Base-by-base conservation (phyloP, 2,797 vertebrate species). In the Diplodus sargus region DNA sequence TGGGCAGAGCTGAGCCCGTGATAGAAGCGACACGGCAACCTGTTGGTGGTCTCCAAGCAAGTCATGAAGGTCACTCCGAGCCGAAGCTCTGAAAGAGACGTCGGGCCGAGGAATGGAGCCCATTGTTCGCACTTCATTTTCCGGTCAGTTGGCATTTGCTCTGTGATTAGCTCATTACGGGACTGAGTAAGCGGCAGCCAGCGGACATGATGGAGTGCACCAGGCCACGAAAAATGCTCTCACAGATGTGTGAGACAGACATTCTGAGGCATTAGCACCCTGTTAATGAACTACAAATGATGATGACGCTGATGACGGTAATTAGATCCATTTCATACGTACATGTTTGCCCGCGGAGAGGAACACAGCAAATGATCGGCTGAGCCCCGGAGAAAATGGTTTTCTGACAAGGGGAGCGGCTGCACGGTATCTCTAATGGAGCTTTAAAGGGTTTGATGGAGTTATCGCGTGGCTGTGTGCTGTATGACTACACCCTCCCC, bases 271-370 rank as follows among this genome's bases (percentile, higher is more conserved):
- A 82, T 84, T 84, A 88, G 79, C 73, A 51, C 61, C 48, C 63
- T 61, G 66, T 78, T 90, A 87, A 93, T 87, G 83, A 87, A 88
- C 76, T 79, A 78, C 74, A 79, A 84, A 82, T 85, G 79, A 88
- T 82, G 73, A 79, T 76, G 78, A 74, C 17, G 70, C 65, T 82
- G 86, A 90, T 87, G 80, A 81, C 54, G 48, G 60, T 89, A 79
- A 91, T 89, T 87, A 88, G 80, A 84, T 57, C 76, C 58, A 72
- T 89, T 82, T 85, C 62, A 70, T 84, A 84, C 70, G 47, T 72
- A 75, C 63, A 79, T 78, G 83, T 85, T 86, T 81, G 74, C 70
- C 81, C 3, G 15, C 71, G 17, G 64, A 84, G 85, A 76, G 75
- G 79, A 85, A 74, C 60, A 42, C 30, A 60, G 80, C 62, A 81